Base-by-base conservation (phyloP, 2,797 vertebrate genomes). In the Pteropus rufus region DNA sequence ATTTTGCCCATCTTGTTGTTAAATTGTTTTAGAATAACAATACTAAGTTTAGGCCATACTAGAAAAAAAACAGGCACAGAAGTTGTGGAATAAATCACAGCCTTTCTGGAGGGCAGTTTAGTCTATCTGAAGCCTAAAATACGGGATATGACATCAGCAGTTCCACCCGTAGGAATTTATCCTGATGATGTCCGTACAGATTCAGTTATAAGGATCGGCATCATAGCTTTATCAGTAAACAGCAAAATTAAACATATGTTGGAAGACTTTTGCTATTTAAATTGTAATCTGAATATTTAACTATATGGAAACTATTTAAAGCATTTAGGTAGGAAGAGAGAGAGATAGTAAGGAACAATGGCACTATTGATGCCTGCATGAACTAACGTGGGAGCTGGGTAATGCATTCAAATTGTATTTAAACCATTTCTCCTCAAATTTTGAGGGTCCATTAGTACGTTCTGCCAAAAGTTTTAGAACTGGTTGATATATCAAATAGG, bases 11-110 rank as follows among this genome's bases (percentile, higher is more conserved):
- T 15, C 54, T 67, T 86, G 21, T 54, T 76, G 18, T 18, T 72
- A 46, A 34, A n/a, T 39, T 87, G 34, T 79, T 95, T 79, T 91
- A 91, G 69, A 96, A 31, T 89, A 93, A 70, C n/a, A 76, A 11
- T 92, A 36, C n/a, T 46, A 62, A 4, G 18, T 81, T 91, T 90
- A n/a, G 58, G 6, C 49, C 70, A 89, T 79, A 70, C 34, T 83
- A 10, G 69, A 72, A 6, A 64, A 69, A 46, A 93, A 89, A 58
- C 2, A 56, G 7, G 9, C 26, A 81, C 34, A 84, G 29, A 26
- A 58, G 31, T 75, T 90, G 14, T 90, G 89, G 49, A 85, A 36
- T 77, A 87, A 94, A 80, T 84, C 36, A 36, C 36, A 46, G 56
- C 60, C 24, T 87, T 96, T 82, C 88, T 96, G 23, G 36, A 87